Evolutionary conservation across 2,888 invertebrate genomes (phyloP), one percentile per base, ranked within the genome.

Genomic region (Teleogryllus oceanicus): DNA sequence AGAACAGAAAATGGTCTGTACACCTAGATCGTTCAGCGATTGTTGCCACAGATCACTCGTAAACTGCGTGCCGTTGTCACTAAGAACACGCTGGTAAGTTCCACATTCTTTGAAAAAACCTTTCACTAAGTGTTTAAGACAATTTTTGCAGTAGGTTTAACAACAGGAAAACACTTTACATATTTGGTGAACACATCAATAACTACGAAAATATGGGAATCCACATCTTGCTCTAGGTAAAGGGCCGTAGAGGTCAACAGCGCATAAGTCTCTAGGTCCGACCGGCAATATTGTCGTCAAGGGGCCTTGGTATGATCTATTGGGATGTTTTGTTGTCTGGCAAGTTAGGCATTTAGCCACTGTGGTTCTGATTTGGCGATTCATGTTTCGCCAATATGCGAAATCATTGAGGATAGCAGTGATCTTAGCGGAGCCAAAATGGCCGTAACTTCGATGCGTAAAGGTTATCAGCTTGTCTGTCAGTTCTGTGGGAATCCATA

Each of bases 121-220:
- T 4, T n/a, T 5, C 37, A 37, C 3, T 18, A 75, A 13, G 20
- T 20, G 20, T n/a, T 20, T 16, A 5, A 75, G 8, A 75, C 75
- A 75, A 3, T 3, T 12, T 12, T 16, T 24, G 77, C 49, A 49
- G 24, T 49, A 24, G 24, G 24, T 24, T 24, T 24, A 24, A 24
- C 24, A 24, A 24, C 24, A 24, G 77, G 77, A 13, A 37, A 77
- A 12, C 21, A 49, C 37, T 77, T 12, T 10, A 12, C 8, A 12
- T 77, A 77, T 77, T 77, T 77, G 16, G 49, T 49, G 10, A 77
- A 77, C 11, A 77, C 77, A 77, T 77, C 77, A 10, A 49, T 8
- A 5, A 77, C n/a, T 13, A 77, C 77, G 2, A 24, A 12, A 77
- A 77, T 77, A 16, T 37, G 49, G 12, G 13, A 49, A 13, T 24